A percentile compares a stretch with the other conserved stretches of the same genome.
phyloP scores from a whole-genome alignment of 2,113 vertebrate species.

The Cyanoderma ruficeps region DNA sequence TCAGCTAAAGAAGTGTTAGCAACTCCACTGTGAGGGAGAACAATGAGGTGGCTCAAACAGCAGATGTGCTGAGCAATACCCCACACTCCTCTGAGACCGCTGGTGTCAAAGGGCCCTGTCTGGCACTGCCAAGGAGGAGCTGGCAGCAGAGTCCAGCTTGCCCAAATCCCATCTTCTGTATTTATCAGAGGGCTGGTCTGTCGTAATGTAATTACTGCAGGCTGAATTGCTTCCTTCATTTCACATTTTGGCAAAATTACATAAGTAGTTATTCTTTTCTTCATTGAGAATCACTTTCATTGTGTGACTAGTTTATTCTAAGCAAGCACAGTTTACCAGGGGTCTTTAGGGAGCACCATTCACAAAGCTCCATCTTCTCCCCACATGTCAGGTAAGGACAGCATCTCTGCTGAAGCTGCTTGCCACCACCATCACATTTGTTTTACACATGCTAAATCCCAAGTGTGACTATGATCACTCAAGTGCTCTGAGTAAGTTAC shows the following conservation, averaged over 20 bases:
- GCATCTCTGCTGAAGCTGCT: neutral
- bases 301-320: neutral
- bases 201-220: accelerated
- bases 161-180: neutral
- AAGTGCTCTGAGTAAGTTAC: neutral
- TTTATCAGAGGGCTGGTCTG: neutral
- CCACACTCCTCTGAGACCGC: neutral
- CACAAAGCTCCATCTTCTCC: neutral
- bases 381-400: neutral
- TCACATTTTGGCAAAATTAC: neutral
- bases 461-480: neutral
- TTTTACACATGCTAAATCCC: neutral
- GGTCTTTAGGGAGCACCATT: neutral
- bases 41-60: neutral
- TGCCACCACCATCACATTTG: neutral
- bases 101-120: neutral
- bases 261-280: neutral
- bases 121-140: neutral
- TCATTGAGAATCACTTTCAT: neutral
- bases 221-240: neutral
- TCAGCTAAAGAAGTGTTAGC: neutral
- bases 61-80: neutral
- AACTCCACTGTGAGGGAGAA: neutral
- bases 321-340: neutral
- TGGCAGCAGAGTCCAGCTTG: neutral